Evolutionary conservation across 2,888 invertebrate genomes (phyloP), one percentile per base, ranked within the genome.

Genomic region (Eudemis profundana): DNA sequence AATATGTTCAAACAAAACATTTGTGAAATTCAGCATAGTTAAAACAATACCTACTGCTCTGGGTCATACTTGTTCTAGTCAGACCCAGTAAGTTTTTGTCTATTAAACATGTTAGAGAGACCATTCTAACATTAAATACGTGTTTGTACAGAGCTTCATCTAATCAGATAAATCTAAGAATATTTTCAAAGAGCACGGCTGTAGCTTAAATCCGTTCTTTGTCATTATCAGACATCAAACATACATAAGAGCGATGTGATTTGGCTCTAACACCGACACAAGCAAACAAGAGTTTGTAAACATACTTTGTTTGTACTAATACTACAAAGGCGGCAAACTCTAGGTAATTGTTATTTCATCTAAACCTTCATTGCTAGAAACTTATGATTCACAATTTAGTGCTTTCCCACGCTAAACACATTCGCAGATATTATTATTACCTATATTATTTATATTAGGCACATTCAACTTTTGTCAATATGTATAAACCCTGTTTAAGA

Each of bases 401-500:
- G 15, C 0, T 33, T 44, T 46, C 33, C 51, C 15, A 47, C 38
- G 17, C 46, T 14, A n/a, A 36, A 23, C 46, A 53, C 33, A 15
- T 27, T 14, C 23, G 19, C 12, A 14, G 47, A 33, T 40, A 7
- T 12, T 10, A 0, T 17, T 36, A 19, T 12, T 14, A 15, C 17
- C 12, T 53, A 38, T 21, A 15, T 17, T 14, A 5, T 27, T 33
- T 33, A 5, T 14, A 23, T 40, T 2, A 36, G 15, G 4, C 27
- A 23, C 23, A 47, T 21, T 40, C 17, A n/a, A 8, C 3, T 21
- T 61, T 42, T 49, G 33, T 12, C 10, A 10, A 27, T 8, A 36
- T n/a, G 29, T 42, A 38, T 66, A 42, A 23, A 56, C 49, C 21
- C 21, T 4, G 23, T 46, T 40, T 49, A 50, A 49, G 29, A 2